Conservation (phyloP, 2,797 vertebrate species). For the Coracias cyanogaster region DNA sequence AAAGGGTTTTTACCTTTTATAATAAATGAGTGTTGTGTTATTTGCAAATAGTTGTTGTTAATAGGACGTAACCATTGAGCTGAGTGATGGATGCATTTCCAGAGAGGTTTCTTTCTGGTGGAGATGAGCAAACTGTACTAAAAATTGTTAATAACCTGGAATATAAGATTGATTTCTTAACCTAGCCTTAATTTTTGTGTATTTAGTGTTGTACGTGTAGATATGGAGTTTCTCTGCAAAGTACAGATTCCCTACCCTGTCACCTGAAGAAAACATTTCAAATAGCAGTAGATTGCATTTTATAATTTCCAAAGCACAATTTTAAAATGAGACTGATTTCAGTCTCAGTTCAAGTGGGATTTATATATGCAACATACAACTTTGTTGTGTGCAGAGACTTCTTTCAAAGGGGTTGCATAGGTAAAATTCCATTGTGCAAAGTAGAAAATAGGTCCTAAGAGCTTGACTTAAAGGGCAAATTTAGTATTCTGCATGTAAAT, state of each 20-base stretch:
- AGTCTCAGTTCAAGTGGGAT: not conserved
- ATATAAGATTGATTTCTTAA: not conserved
- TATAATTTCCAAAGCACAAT: not conserved
- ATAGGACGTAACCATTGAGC: not conserved
- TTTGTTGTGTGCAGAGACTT: not conserved
- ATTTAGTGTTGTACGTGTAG: not conserved
- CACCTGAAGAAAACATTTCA: not conserved
- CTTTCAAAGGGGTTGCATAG: not conserved
- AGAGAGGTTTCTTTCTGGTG: not conserved
- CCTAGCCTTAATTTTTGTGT: not conserved
- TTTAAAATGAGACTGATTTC: not conserved
- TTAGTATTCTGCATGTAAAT: not conserved
- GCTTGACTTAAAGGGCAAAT: not conserved
- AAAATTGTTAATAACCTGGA: slow-evolving; percentile 5
- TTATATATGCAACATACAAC: not conserved
- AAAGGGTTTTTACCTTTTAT: not conserved
- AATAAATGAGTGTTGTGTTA: not conserved
- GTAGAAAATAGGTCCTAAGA: not conserved
- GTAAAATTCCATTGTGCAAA: not conserved
- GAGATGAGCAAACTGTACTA: not conserved
- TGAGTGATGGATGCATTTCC: not conserved
- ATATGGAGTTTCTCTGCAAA: not conserved
- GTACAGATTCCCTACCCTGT: not conserved
- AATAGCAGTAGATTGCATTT: not conserved
- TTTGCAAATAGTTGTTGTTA: not conserved